These are phyloP conservation scores for Ganaspis brasiliensis DNA, from an alignment of 2,888 invertebrate species.

Conservation along the genomic window DNA sequence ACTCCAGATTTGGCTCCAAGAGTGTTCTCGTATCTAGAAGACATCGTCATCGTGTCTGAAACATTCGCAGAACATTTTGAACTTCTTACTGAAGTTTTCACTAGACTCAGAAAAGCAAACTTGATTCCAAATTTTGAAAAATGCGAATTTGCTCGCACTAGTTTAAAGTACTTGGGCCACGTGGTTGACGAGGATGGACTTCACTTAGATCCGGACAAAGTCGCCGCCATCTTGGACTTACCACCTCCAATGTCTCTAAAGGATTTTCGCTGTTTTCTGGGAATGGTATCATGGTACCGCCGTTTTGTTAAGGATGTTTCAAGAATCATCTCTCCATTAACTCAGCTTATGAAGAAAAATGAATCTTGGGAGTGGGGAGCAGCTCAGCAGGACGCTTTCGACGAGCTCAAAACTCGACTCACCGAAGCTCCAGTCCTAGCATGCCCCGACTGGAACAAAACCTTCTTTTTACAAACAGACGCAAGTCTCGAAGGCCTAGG, in stretches of 20 bases:
- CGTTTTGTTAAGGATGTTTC: slow-evolving; percentile 8
- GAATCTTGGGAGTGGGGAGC: slow-evolving; percentile 50
- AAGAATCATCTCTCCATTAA: slow-evolving; percentile 19
- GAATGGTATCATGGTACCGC: background rate
- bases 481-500: slow-evolving; percentile 49
- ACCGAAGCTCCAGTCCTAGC: slow-evolving; percentile 43
- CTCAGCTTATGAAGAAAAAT: slow-evolving; percentile 40
- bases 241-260: slow-evolving; percentile 50
- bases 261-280: slow-evolving; percentile 52
- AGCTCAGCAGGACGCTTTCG: slow-evolving; percentile 35
- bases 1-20: slow-evolving; percentile 55
- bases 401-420: slow-evolving; percentile 29
- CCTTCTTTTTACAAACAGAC: slow-evolving; percentile 51
- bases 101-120: background rate
- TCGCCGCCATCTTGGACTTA: background rate
- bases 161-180: slow-evolving; percentile 52
- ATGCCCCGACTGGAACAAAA: slow-evolving; percentile 46
- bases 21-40: slow-evolving; percentile 56
- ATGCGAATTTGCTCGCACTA: slow-evolving; percentile 31
- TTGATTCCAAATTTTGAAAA: background rate
- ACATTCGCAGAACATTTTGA: slow-evolving; percentile 46
- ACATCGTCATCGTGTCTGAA: slow-evolving; percentile 50
- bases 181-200: background rate
- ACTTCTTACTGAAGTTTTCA: background rate
- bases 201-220: background rate